Base-by-base conservation (phyloP, 2,888 invertebrate genomes). In the Pandemis cinnamomeana region DNA sequence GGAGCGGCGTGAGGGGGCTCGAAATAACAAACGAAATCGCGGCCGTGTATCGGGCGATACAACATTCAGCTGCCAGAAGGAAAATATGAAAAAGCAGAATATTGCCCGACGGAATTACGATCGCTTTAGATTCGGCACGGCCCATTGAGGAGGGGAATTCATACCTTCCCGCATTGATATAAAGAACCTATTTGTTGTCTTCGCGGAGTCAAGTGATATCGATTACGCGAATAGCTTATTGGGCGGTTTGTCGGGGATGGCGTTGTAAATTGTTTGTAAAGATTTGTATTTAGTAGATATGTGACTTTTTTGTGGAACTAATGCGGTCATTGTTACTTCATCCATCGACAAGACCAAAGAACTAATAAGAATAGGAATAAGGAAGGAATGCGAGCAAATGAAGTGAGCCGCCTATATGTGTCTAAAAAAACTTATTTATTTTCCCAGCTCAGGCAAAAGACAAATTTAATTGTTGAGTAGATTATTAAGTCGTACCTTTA, bases 31-130 rank as follows among this genome's bases (percentile, higher is more conserved):
- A 92, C 89, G 87, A 88, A 93, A 92, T 92, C 92, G 89, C 86
- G 88, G 88, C 85, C 86, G 87, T 90, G 90, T 91, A 90, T 91
- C 89, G 89, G 87, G 89, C 87, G 86, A 88, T 89, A 89, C 88
- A 89, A 91, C 89, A 90, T 91, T 92, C 87, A 87, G 87, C 83
- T 88, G 87, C 90, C 87, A 90, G 91, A 88, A 89, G 87, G 89
- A 90, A 92, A 93, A 92, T 92, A 93, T 93, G 92, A 91, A 91
- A 93, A 91, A 89, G 88, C 89, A 83, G 90, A 92, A 92, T 92
- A 92, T 93, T 91, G 91, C 91, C 90, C 89, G 90, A 89, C 92
- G 87, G 92, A 92, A 93, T 93, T 93, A 92, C 92, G 91, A 91
- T 92, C 91, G 89, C 89, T 92, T 93, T 92, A 88, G 92, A 92